Evolutionary conservation across 1,140 invertebrate genomes (phyloP).

Genomic region (Drosophila carrolli): DNA sequence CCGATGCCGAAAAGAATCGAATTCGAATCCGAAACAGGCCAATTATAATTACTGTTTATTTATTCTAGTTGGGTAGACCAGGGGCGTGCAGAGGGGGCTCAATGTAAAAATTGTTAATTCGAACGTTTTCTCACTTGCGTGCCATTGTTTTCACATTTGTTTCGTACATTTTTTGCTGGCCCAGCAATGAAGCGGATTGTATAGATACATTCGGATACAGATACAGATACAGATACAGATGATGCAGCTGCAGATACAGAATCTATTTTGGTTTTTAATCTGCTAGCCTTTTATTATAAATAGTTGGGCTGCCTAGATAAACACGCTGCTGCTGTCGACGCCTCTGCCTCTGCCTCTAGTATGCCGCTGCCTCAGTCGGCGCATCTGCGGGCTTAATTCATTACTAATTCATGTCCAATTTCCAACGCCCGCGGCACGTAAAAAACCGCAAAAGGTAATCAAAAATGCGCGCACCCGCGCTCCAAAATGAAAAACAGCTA

Average conservation of each 20-base stretch:
- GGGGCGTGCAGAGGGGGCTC: too few relatives aligned
- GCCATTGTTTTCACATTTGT: conserved; percentile 49
- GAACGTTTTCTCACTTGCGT: conserved; percentile 23
- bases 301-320: conserved; percentile 75
- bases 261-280: conserved; percentile 75
- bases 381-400: conserved; percentile 20
- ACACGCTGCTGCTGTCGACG: conserved; percentile 36
- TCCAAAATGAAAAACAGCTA: neutral
- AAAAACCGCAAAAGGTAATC: conserved; percentile 38
- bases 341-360: neutral
- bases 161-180: conserved; percentile 3
- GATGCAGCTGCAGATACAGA: conserved; percentile 52
- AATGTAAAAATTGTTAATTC: conserved; percentile 53
- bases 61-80: conserved; percentile 33
- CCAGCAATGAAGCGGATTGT: conserved; percentile 28
- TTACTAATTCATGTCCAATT: conserved; percentile 50
- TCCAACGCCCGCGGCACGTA: conserved; percentile 29
- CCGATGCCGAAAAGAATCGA: conserved; percentile 43
- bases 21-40: conserved; percentile 59
- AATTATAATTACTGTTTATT: conserved; percentile 74
- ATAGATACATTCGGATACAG: conserved; percentile 51
- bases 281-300: conserved; percentile 77
- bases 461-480: conserved; percentile 15
- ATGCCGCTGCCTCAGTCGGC: conserved; percentile 2
- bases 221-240: conserved; percentile 31